phyloP scores from a whole-genome alignment of 2,797 vertebrate genomes.

The Eutrigla gurnardus region DNA sequence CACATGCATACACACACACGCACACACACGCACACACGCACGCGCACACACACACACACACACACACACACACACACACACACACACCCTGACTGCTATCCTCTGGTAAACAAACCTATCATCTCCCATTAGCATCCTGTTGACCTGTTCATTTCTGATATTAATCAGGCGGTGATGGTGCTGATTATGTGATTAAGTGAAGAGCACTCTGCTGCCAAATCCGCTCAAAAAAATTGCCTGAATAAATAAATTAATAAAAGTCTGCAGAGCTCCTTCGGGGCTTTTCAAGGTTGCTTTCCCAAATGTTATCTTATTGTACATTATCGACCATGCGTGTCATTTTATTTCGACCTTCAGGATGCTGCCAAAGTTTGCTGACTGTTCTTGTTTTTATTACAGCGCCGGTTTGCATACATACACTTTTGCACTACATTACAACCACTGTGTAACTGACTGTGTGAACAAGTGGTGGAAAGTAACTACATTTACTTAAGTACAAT shows the following conservation, averaged over 20 bases:
- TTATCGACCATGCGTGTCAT: not conserved
- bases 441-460: too few species aligned
- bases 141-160: slow-evolving; percentile 63
- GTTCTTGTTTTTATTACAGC: not conserved
- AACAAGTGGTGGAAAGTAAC: too few species aligned
- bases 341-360: slow-evolving; percentile 6
- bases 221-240: not conserved
- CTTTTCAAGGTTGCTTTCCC: slow-evolving; percentile 30
- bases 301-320: slow-evolving; percentile 1
- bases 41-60: slow-evolving; percentile 11
- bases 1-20: not conserved
- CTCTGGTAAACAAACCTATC: slow-evolving; percentile 64
- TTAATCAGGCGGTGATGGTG: slow-evolving; percentile 51
- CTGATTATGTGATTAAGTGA: slow-evolving; percentile 60
- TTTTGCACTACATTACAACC: too few species aligned
- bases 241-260: not conserved
- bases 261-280: not conserved
- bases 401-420: too few species aligned
- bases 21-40: slow-evolving; percentile 1
- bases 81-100: not conserved
- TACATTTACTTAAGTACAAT: too few species aligned
- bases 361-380: not conserved
- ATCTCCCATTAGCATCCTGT: slow-evolving; percentile 65
- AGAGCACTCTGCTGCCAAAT: slow-evolving; percentile 22
- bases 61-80: not conserved